Conservation (phyloP, 2,797 vertebrate genomes). For the Enteromius thamalakanensis region DNA sequence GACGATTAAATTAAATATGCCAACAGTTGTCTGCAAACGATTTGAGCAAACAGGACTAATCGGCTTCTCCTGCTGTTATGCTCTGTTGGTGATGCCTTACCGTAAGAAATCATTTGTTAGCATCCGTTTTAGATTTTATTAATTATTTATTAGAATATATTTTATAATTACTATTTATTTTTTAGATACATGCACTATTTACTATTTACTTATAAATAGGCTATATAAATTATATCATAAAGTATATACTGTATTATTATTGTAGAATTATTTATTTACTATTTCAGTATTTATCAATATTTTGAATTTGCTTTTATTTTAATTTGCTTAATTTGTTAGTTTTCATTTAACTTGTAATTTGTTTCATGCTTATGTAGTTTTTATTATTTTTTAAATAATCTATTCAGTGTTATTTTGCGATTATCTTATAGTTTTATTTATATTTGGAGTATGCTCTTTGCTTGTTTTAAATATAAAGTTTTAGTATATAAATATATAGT, state of each 20-base stretch:
- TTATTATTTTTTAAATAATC: neutral
- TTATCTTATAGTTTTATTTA: neutral
- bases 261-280: neutral
- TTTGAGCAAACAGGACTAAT: constrained; percentile 2
- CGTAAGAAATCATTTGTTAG: neutral
- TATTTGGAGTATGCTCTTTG: neutral
- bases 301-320: neutral
- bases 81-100: neutral
- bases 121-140: neutral
- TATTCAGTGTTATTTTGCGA: neutral
- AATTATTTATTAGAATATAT: neutral
- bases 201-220: neutral
- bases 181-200: neutral
- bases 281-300: neutral
- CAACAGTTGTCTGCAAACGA: constrained; percentile 26
- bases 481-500: neutral
- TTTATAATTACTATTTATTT: neutral
- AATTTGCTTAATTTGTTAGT: neutral
- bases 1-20: neutral
- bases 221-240: neutral
- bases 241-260: neutral
- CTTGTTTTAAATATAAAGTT: neutral
- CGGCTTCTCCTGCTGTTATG: neutral
- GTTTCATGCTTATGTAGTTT: neutral
- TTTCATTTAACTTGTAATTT: neutral